Percentiles rank a stretch among this genome's conserved stretches.
Conservation (phyloP, 2,113 vertebrate genomes). For the Chitala chitala region DNA sequence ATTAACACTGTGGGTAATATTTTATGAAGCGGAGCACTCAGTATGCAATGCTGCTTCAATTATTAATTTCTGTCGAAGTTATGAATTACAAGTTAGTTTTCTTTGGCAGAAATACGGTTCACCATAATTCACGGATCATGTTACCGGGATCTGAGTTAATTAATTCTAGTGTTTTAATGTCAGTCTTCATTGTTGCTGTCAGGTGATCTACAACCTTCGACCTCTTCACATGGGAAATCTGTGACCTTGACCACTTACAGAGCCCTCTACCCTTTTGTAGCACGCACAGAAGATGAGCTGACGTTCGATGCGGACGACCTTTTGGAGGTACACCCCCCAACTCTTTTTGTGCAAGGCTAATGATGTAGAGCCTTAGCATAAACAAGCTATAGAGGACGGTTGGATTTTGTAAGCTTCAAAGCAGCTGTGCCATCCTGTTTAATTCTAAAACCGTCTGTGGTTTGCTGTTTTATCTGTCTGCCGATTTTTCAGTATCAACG, state of each 20-base stretch:
- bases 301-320: constrained; percentile 79
- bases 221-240: constrained; percentile 61
- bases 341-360: too few relatives aligned
- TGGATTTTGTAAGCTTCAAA: background rate
- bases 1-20: too few relatives aligned
- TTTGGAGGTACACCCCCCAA: constrained; percentile 67
- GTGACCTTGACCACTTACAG: constrained; percentile 73
- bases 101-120: too few relatives aligned
- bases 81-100: too few relatives aligned
- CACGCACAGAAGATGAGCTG: constrained; percentile 87
- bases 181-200: background rate
- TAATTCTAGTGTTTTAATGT: background rate
- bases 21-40: too few relatives aligned
- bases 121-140: background rate
- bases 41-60: too few relatives aligned
- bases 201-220: constrained; percentile 48
- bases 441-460: background rate
- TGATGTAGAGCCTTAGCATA: too few relatives aligned
- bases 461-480: background rate
- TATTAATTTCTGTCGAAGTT: too few relatives aligned
- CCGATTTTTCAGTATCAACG: background rate
- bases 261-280: constrained; percentile 84
- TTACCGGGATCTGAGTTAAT: background rate
- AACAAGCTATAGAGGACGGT: background rate
- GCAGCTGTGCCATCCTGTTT: background rate